Conservation (phyloP, 2,888 invertebrate genomes). For the Geophilus truncorum region DNA sequence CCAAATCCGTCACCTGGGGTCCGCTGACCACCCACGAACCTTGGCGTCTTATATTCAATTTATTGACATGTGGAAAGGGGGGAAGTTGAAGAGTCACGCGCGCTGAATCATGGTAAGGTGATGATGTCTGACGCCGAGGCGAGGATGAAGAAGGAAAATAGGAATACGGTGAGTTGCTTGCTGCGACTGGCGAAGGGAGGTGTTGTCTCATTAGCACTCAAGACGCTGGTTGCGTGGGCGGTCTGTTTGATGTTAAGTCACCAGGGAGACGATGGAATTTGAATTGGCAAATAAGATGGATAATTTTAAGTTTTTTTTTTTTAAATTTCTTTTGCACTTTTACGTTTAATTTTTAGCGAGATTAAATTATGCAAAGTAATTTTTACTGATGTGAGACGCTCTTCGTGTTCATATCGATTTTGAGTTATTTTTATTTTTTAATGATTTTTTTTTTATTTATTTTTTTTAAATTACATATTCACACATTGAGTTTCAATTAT, state of each 20-base stretch:
- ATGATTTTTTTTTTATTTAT: not conserved
- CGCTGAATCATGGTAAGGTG: constrained; percentile 27
- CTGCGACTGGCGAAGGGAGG: constrained; percentile 5
- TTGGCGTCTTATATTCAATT: constrained; percentile 9
- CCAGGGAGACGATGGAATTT: constrained; percentile 13
- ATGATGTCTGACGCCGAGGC: not conserved
- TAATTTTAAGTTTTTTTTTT: not conserved
- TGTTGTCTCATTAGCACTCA: constrained; percentile 27
- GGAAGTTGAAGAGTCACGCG: constrained; percentile 12
- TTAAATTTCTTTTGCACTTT: not conserved
- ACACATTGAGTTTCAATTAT: not conserved
- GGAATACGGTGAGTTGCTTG: not conserved
- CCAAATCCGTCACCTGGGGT: not conserved
- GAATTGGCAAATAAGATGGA: constrained; percentile 25
- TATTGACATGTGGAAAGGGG: not conserved
- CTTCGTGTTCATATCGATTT: too few relatives aligned
- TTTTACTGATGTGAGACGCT: not conserved
- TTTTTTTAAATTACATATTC: not conserved
- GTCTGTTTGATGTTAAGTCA: constrained; percentile 10
- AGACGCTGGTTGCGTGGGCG: constrained; percentile 20
- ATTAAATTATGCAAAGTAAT: constrained; percentile 15
- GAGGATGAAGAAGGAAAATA: not conserved
- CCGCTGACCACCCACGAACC: constrained; percentile 8
- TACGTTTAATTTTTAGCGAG: not conserved
- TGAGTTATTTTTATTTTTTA: not conserved